A percentile compares a stretch with the other conserved stretches of the same genome.
phyloP scores from a whole-genome alignment of 2,888 invertebrate genomes.

The Zygaena filipendulae region DNA sequence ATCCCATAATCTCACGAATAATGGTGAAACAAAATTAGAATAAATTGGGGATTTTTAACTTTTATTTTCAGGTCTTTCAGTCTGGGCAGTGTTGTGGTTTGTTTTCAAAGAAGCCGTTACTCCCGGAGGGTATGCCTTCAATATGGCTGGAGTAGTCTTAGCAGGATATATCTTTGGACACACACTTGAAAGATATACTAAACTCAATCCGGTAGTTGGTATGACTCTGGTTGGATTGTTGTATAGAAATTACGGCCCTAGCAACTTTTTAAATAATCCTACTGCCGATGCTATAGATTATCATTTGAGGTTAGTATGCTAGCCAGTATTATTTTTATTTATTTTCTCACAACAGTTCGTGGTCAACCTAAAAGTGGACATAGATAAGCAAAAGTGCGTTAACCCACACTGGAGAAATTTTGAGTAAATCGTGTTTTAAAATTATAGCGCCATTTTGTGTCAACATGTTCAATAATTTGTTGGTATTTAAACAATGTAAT shows the following conservation, averaged over 20 bases:
- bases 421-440: too few species aligned
- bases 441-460: too few species aligned
- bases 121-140: conserved; percentile 42
- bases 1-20: too few species aligned
- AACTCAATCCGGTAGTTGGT: conserved; percentile 46
- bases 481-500: too few species aligned
- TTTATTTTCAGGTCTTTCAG: conserved; percentile 34
- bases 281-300: conserved; percentile 43
- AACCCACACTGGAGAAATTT: too few species aligned
- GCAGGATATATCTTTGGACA: conserved; percentile 49
- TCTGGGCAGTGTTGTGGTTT: conserved; percentile 53
- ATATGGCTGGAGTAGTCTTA: conserved; percentile 38
- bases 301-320: conserved; percentile 47
- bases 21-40: too few species aligned
- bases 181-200: conserved; percentile 47
- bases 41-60: too few species aligned
- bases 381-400: too few species aligned
- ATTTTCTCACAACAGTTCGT: conserved; percentile 2
- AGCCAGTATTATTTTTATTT: neutral
- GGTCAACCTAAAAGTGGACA: conserved; percentile 15
- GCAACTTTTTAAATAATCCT: conserved; percentile 38
- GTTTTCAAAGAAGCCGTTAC: conserved; percentile 34
- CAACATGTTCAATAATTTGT: too few species aligned
- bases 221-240: conserved; percentile 53
- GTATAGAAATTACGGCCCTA: conserved; percentile 40